These are phyloP conservation scores for Pheosia gnoma DNA, from an alignment of 2,888 invertebrate genomes.

Conservation along the genomic window DNA sequence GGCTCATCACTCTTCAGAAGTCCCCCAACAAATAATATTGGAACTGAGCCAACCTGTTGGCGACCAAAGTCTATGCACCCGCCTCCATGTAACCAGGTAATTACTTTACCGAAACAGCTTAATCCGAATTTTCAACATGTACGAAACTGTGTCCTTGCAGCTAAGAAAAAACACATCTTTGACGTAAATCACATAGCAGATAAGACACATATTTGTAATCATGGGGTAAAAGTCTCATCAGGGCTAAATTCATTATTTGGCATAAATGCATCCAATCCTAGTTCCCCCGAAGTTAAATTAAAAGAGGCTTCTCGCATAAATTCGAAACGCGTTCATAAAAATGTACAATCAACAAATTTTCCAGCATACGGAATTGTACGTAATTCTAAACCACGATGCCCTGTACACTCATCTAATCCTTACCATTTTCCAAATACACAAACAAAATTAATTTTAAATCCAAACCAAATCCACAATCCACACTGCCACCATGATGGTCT, in stretches of 20 bases:
- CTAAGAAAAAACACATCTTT: background rate
- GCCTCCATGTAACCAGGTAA: background rate
- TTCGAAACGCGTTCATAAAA: background rate
- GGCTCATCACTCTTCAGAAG: background rate
- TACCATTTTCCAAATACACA: background rate
- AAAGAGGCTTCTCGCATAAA: background rate
- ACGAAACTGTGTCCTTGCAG: background rate
- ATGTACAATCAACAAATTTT: background rate
- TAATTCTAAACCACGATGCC: background rate
- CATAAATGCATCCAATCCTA: background rate
- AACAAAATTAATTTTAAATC: background rate
- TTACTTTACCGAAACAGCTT: background rate
- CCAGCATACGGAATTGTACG: background rate
- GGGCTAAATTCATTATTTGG: background rate
- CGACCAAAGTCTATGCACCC: background rate
- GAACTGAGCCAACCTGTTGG: background rate
- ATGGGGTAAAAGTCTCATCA: background rate
- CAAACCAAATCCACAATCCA: background rate
- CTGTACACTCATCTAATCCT: background rate
- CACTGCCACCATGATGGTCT: background rate
- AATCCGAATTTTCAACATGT: background rate
- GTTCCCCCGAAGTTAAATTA: background rate
- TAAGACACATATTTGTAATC: background rate
- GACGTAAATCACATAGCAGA: background rate
- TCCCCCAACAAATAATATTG: background rate